phyloP scores from a whole-genome alignment of 2,888 invertebrate genomes.

The Caenorhabditis macrosperma region DNA sequence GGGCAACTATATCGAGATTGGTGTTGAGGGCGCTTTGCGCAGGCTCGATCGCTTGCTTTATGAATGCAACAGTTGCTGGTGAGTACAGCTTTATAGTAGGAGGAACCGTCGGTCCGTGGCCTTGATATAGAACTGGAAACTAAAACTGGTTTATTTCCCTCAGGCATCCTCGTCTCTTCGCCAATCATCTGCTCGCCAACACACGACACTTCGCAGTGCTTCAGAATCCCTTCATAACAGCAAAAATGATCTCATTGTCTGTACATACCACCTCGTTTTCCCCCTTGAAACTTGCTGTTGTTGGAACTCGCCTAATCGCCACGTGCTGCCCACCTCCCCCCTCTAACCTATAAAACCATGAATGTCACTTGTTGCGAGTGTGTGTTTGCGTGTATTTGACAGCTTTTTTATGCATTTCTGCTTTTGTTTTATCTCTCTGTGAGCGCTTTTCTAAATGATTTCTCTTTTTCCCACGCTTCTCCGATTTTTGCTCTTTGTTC shows the following conservation, averaged over 20 bases:
- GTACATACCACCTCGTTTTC: neutral
- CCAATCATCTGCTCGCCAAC: slow-evolving; percentile 27
- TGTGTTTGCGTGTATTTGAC: neutral
- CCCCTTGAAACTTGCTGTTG: slow-evolving; percentile 3
- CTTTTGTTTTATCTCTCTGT: slow-evolving; percentile 3
- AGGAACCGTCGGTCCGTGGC: neutral
- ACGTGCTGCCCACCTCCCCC: slow-evolving; percentile 8
- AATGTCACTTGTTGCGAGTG: too few relatives aligned
- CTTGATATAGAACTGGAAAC: neutral
- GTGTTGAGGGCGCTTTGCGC: slow-evolving; percentile 81
- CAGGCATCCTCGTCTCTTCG: slow-evolving; percentile 39
- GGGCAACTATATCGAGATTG: slow-evolving; percentile 79
- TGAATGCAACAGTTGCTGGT: slow-evolving; percentile 82
- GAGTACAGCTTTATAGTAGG: neutral
- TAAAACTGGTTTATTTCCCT: neutral
- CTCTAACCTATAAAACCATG: slow-evolving; percentile 14
- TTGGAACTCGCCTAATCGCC: neutral
- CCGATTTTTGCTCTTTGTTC: too few relatives aligned
- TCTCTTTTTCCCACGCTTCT: too few relatives aligned
- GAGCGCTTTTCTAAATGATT: too few relatives aligned
- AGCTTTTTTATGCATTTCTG: slow-evolving; percentile 9
- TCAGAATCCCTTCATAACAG: slow-evolving; percentile 13
- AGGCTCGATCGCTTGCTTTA: slow-evolving; percentile 81
- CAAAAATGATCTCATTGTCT: neutral
- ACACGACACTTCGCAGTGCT: slow-evolving; percentile 18